phyloP scores from a whole-genome alignment of 2,888 invertebrate species.

The Sacculina carcini region DNA sequence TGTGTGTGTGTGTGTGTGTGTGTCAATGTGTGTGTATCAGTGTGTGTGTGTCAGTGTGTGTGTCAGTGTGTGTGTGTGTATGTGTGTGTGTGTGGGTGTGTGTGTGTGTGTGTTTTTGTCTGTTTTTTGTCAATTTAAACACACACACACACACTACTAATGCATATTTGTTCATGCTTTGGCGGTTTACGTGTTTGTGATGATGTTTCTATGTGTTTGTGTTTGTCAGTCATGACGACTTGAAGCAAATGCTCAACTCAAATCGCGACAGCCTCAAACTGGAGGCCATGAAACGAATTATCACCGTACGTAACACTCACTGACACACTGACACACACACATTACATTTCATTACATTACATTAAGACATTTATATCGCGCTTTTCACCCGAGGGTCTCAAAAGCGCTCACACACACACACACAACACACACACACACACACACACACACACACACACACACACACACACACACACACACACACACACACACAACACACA shows the following conservation, averaged over 20 bases:
- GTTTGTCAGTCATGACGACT: conserved; percentile 27
- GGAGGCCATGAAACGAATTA: conserved; percentile 98
- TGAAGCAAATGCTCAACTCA: conserved; percentile 91
- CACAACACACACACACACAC: too few relatives aligned
- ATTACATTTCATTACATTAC: too few relatives aligned
- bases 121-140: neutral
- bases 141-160: neutral
- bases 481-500: too few relatives aligned
- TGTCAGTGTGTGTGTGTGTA: neutral
- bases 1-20: neutral
- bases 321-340: too few relatives aligned
- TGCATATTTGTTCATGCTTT: neutral
- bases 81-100: too few relatives aligned
- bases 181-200: neutral
- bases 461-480: too few relatives aligned
- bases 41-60: neutral
- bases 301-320: conserved; percentile 37
- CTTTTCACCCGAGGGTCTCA: too few relatives aligned
- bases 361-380: too few relatives aligned
- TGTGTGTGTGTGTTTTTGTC: neutral
- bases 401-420: too few relatives aligned
- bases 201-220: neutral
- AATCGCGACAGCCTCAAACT: conserved; percentile 89
- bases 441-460: too few relatives aligned
- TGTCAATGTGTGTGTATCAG: too few relatives aligned